phyloP scores from a whole-genome alignment of 2,888 invertebrate species.

The Coenonympha glycerion region DNA sequence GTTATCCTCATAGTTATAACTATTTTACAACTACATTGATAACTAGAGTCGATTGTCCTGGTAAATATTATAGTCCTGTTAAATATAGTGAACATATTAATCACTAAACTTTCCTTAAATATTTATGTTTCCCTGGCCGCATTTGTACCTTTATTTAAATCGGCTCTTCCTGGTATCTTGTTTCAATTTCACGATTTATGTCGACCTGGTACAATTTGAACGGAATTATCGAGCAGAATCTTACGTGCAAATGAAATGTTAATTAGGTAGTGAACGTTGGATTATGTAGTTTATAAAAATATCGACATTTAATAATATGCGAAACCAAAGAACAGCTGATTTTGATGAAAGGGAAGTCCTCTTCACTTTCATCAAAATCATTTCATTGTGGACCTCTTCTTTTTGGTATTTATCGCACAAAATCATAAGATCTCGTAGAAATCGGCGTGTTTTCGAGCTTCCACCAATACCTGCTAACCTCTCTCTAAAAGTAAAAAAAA shows the following conservation, averaged over 20 bases:
- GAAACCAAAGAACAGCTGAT: no score
- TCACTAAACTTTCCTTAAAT: slow-evolving; percentile 36
- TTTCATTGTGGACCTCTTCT: no score
- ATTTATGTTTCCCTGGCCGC: slow-evolving; percentile 42
- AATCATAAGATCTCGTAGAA: no score
- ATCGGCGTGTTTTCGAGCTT: no score
- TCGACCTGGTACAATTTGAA: slow-evolving; percentile 38
- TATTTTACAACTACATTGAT: slow-evolving; percentile 43
- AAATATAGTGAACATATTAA: slow-evolving; percentile 24
- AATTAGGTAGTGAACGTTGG: neutral
- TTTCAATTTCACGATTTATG: slow-evolving; percentile 31
- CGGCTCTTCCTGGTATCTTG: slow-evolving; percentile 26
- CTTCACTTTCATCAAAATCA: no score
- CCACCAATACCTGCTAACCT: no score
- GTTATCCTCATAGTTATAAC: slow-evolving; percentile 42
- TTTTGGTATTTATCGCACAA: no score
- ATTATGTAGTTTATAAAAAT: no score
- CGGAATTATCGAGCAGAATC: neutral
- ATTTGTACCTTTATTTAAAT: slow-evolving; percentile 65
- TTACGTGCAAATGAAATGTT: neutral
- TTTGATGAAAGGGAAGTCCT: no score
- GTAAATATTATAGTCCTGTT: no score
- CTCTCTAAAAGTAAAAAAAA: neutral
- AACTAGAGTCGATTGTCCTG: slow-evolving; percentile 1
- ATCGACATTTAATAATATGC: no score